phyloP scores from a whole-genome alignment of 2,797 vertebrate genomes.

The Taeniopygia guttata region DNA sequence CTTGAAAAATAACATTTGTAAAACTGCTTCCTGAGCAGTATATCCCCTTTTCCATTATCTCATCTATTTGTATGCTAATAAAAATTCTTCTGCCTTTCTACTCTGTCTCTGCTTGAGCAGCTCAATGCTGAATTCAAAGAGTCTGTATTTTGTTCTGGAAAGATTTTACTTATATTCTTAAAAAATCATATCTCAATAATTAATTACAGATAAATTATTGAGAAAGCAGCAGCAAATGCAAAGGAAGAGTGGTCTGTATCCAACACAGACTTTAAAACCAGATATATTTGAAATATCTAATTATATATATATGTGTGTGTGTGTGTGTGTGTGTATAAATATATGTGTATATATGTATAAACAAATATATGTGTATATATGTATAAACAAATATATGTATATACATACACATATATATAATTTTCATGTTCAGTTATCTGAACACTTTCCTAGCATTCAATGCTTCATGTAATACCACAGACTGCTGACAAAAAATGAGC shows the following conservation, averaged over 20 bases:
- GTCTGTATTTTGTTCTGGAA: background rate
- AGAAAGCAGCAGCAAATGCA: slow-evolving; percentile 3
- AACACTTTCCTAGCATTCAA: background rate
- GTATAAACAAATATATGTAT: no score
- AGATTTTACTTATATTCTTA: background rate
- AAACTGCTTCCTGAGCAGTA: slow-evolving; percentile 17
- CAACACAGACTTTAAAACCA: background rate
- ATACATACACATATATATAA: no score
- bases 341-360: no score
- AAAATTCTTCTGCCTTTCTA: background rate
- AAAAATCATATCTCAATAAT: slow-evolving; percentile 34
- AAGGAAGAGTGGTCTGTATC: background rate
- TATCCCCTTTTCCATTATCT: slow-evolving; percentile 37
- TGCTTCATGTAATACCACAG: background rate
- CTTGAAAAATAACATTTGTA: slow-evolving; percentile 26
- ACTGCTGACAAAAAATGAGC: background rate
- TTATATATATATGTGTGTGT: background rate
- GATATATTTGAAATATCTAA: background rate
- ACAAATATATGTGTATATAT: no score
- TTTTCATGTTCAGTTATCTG: background rate
- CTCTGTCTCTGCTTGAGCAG: background rate
- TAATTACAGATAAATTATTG: slow-evolving; percentile 59
- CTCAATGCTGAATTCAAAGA: background rate
- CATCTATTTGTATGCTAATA: slow-evolving; percentile 46
- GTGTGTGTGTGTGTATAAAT: no score